Conservation (phyloP, 2,888 invertebrate genomes). For the Augiades crinisus region DNA sequence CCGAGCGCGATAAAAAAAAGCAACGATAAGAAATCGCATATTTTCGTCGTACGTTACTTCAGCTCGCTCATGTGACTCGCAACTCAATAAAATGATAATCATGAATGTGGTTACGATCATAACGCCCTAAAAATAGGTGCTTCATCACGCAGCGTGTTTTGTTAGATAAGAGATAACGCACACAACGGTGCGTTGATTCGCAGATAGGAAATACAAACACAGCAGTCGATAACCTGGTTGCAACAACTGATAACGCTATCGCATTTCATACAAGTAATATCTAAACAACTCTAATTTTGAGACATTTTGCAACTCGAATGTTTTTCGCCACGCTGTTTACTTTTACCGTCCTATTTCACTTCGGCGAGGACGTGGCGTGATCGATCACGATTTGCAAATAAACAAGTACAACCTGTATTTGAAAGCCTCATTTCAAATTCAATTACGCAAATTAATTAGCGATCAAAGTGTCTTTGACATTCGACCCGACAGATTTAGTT, state of each 20-base stretch:
- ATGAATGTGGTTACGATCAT: constrained; percentile 6
- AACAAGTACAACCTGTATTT: constrained; percentile 19
- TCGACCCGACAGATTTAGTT: constrained; percentile 5
- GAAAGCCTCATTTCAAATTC: constrained; percentile 23
- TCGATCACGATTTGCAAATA: constrained; percentile 19
- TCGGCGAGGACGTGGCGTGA: constrained; percentile 5
- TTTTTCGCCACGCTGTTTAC: constrained; percentile 12
- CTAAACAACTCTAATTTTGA: constrained; percentile 37
- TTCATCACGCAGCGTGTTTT: constrained; percentile 55
- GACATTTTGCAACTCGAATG: constrained; percentile 10
- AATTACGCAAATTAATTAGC: constrained; percentile 20
- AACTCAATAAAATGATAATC: constrained; percentile 5
- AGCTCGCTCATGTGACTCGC: constrained; percentile 18
- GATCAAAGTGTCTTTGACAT: constrained; percentile 13
- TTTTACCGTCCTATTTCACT: constrained; percentile 22
- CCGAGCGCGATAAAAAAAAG: constrained; percentile 18
- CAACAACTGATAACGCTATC: constrained; percentile 54
- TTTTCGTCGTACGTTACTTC: neutral
- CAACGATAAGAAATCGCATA: constrained; percentile 21
- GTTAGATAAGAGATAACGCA: constrained; percentile 54
- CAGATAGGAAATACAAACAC: constrained; percentile 70
- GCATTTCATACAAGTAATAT: constrained; percentile 11
- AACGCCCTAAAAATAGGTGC: constrained; percentile 55
- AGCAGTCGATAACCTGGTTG: constrained; percentile 74
- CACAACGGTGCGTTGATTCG: constrained; percentile 56